Evolutionary conservation across 2,113 vertebrate genomes (phyloP).

Genomic region (Propithecus coquereli): DNA sequence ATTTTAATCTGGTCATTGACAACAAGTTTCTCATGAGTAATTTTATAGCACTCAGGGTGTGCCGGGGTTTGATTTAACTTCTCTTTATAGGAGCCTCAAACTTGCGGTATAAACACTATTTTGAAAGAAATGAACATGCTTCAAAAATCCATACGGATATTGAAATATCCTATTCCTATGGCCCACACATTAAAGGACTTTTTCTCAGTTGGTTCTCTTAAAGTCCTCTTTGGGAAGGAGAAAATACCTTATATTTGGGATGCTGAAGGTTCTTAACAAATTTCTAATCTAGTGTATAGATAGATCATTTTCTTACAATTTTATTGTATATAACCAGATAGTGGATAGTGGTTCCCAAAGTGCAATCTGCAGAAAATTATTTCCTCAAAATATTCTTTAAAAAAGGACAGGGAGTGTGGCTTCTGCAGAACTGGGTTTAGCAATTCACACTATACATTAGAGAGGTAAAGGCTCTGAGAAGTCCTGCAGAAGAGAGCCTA

Average conservation of each 20-base stretch:
- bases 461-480: background rate
- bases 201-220: background rate
- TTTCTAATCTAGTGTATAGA: background rate
- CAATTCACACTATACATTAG: background rate
- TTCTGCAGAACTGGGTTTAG: background rate
- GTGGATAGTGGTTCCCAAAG: background rate
- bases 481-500: background rate
- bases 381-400: background rate
- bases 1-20: conserved; percentile 66
- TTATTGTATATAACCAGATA: background rate
- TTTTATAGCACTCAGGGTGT: conserved; percentile 57
- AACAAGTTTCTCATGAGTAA: conserved; percentile 70
- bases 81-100: conserved; percentile 23
- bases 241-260: background rate
- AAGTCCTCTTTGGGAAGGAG: background rate
- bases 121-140: background rate
- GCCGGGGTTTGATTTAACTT: conserved; percentile 3
- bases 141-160: background rate
- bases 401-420: background rate
- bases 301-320: background rate
- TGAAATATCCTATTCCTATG: background rate
- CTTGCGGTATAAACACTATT: background rate
- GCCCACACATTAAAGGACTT: background rate
- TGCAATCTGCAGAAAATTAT: background rate
- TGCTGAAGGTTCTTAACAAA: background rate